These are phyloP conservation scores for Trypoxylon attenuatum DNA, from an alignment of 2,888 invertebrate species.

Conservation along the genomic window DNA sequence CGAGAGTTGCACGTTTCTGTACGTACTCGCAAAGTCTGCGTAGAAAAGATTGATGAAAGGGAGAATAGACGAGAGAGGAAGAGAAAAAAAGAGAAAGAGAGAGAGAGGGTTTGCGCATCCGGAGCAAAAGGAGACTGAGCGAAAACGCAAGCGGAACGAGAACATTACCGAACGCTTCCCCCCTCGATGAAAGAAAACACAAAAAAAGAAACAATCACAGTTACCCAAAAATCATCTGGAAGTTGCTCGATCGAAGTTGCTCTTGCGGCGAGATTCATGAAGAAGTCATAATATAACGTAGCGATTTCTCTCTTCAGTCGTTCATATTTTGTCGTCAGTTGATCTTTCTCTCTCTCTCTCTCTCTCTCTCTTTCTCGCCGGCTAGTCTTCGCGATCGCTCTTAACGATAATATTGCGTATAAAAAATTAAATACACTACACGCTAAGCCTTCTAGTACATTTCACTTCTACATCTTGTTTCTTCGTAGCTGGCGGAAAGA, in stretches of 20 bases:
- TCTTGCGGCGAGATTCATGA: background rate
- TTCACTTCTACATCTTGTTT: no score
- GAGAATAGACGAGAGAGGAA: no score
- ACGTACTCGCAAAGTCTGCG: background rate
- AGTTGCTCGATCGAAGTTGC: background rate
- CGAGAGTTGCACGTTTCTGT: constrained; percentile 11
- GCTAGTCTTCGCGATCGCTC: background rate
- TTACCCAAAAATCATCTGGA: background rate
- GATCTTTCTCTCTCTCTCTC: background rate
- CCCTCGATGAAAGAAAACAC: background rate
- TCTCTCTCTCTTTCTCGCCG: constrained; percentile 2
- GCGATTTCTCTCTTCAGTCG: background rate
- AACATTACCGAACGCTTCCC: background rate
- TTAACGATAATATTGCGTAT: constrained; percentile 16
- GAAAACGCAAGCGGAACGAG: background rate
- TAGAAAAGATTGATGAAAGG: no score
- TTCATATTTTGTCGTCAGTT: background rate
- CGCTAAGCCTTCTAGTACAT: constrained; percentile 23
- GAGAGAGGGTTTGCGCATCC: background rate
- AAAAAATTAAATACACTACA: constrained; percentile 27
- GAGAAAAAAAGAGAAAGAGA: no score
- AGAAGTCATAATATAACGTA: background rate
- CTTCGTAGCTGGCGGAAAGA: no score
- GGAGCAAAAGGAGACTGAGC: background rate
- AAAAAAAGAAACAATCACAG: background rate